Conservation (phyloP, 2,113 vertebrate species). For the mouse (Mus musculus) region GRCm39 chrX:150597001-150597500, state of each 20-base stretch:
- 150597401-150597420: constrained; percentile 48
- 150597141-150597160: constrained; percentile 40
- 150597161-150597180: neutral
- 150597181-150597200: neutral
- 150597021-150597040: constrained; percentile 3
- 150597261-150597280: constrained; percentile 38
- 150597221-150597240: constrained; percentile 31
- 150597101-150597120: neutral
- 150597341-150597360: constrained; percentile 33
- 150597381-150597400: constrained; percentile 19
- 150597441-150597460: neutral
- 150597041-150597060: neutral
- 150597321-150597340: constrained; percentile 38
- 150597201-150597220: constrained; percentile 48
- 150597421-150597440: constrained; percentile 21
- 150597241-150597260: constrained; percentile 36
- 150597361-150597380: constrained; percentile 25
- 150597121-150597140: neutral
- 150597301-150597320: constrained; percentile 20
- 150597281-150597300: constrained; percentile 49
- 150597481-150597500: constrained; percentile 10
- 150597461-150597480: neutral
- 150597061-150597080: neutral
- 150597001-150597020: constrained; percentile 13
- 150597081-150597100: neutral